Base-by-base conservation (phyloP, 2,113 vertebrate species). In the Sminthopsis crassicaudata region DNA sequence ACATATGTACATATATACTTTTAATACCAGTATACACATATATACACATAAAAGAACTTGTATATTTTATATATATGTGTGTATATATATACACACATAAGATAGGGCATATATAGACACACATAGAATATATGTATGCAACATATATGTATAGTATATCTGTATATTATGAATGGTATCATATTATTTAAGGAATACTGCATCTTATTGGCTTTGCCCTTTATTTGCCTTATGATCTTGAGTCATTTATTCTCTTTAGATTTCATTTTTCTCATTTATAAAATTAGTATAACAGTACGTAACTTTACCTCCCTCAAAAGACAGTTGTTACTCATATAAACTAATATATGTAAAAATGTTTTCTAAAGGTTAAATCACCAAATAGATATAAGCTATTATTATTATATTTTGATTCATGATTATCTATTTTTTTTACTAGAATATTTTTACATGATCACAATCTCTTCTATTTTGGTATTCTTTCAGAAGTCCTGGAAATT, bases 381-480 rank as follows among this genome's bases (percentile, higher is more conserved):
- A 22, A 76, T 22, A 22, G 2, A n/a, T 8, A 5, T 19, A n/a
- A 42, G 30, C 67, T 76, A 76, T 22, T n/a, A 23, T 23, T 42
- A 55, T 55, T 55, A 84, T 84, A 84, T 84, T 84, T 84, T 42
- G n/a, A n/a, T 42, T 42, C 36, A 42, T 22, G 1, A 84, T 42
- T 84, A 42, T 42, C 67, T n/a, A 42, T 42, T 84, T n/a, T 36
- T 84, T 76, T 42, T 23, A 42, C 19, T 42, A 23, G 19, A 84
- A 84, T 7, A 23, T 84, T 84, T 84, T 84, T 42, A 8, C 19
- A 84, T 51, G 46, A 90, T 50, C 25, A 89, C 52, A 90, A 51
- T 92, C n/a, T 93, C 42, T 91, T 94, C 90, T 95, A 23, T 91
- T 55, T 89, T 52, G 89, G 53, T 84, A 90, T 76, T 94, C 67